Conservation (phyloP, 2,797 vertebrate genomes). For the Poeciliopsis infans region DNA sequence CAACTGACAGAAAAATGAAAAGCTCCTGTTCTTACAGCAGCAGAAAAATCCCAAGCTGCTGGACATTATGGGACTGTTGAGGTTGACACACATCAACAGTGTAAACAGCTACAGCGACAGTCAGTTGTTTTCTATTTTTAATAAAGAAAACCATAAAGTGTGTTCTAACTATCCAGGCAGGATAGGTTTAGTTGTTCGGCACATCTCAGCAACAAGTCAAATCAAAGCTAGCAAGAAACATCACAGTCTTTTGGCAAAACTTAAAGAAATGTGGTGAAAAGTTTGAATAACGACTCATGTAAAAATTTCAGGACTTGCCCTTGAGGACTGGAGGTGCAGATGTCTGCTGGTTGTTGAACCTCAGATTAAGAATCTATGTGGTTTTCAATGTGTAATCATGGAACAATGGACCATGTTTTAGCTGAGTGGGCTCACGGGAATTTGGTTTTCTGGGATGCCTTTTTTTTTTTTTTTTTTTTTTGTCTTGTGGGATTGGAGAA, state of each 20-base stretch:
- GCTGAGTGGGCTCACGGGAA: background rate
- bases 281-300: background rate
- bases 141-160: background rate
- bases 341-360: background rate
- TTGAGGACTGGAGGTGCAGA: background rate
- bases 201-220: background rate
- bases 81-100: background rate
- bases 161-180: background rate
- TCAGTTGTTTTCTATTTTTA: conserved; percentile 7
- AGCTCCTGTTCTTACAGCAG: conserved; percentile 25
- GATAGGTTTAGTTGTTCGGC: background rate
- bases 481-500: background rate
- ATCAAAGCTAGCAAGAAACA: background rate
- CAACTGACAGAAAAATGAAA: conserved; percentile 22
- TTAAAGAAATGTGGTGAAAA: background rate
- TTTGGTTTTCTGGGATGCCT: background rate
- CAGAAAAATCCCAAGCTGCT: conserved; percentile 3
- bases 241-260: background rate
- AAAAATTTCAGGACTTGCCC: background rate
- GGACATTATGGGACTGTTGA: background rate
- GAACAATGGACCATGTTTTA: background rate
- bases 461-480: no score
- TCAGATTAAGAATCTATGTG: no score
- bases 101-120: background rate
- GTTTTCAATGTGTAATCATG: background rate